phyloP scores from a whole-genome alignment of 2,113 vertebrate species.

The Pao palembangensis region DNA sequence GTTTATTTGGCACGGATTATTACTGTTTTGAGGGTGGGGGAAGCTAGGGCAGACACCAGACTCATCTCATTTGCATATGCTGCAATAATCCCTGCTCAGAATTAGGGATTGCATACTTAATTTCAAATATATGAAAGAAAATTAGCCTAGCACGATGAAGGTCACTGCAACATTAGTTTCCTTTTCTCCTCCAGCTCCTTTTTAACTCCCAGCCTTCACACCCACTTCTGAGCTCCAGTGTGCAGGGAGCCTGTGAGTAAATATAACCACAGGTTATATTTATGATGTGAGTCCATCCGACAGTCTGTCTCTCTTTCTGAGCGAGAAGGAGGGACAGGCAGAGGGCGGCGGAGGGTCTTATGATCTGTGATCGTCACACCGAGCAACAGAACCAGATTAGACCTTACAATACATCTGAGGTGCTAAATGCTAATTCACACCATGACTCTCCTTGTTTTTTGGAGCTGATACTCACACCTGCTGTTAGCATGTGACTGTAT shows the following conservation, averaged over 20 bases:
- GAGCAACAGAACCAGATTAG: slow-evolving; percentile 11
- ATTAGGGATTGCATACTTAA: background rate
- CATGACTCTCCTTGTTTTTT: slow-evolving; percentile 17
- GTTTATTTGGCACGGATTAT: slow-evolving; percentile 26
- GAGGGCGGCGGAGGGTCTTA: slow-evolving; percentile 44
- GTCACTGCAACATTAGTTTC: background rate
- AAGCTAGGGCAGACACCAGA: slow-evolving; percentile 6
- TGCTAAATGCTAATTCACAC: slow-evolving; percentile 36
- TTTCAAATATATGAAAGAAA: background rate
- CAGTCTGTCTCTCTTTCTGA: slow-evolving; percentile 51
- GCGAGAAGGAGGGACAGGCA: slow-evolving; percentile 39
- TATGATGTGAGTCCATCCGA: slow-evolving; percentile 58
- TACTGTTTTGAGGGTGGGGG: background rate
- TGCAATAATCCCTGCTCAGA: background rate
- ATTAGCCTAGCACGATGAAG: background rate
- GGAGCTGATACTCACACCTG: slow-evolving; percentile 42
- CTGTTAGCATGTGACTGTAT: slow-evolving; percentile 38
- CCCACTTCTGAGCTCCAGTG: slow-evolving; percentile 40
- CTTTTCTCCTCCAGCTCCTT: slow-evolving; percentile 1
- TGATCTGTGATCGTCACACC: slow-evolving; percentile 36
- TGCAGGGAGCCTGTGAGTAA: slow-evolving; percentile 55
- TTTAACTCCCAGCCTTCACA: slow-evolving; percentile 7
- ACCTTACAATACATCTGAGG: slow-evolving; percentile 7
- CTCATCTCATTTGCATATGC: background rate
- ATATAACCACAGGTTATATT: slow-evolving; percentile 70